Percentiles rank a stretch among this genome's conserved stretches.
Conservation (phyloP, 64 coral and sea anemone species). For the Trachythela sp. region DNA sequence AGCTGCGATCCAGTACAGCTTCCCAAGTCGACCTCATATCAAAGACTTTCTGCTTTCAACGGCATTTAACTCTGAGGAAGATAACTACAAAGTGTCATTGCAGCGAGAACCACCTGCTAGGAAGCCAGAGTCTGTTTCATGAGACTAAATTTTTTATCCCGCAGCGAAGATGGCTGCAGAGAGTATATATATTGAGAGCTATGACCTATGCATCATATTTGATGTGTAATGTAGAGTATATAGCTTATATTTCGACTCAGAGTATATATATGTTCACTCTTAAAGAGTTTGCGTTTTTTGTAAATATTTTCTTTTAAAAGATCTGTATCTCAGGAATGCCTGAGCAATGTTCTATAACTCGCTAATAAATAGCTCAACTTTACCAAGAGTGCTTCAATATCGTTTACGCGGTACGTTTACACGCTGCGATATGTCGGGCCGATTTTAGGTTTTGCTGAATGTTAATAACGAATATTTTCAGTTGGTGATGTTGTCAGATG, state of each 20-base stretch:
- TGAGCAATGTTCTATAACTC: background rate
- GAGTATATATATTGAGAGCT: background rate
- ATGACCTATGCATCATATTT: background rate
- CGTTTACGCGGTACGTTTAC: too few species aligned
- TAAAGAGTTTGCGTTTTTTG: background rate
- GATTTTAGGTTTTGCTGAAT: too few species aligned
- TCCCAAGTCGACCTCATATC: background rate
- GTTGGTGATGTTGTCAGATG: too few species aligned
- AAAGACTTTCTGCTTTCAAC: slow-evolving; percentile 6
- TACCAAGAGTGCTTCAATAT: too few species aligned
- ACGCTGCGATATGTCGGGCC: too few species aligned
- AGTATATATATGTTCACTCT: background rate
- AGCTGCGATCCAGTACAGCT: slow-evolving; percentile 12
- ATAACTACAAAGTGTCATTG: slow-evolving; percentile 2
- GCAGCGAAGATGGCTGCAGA: background rate
- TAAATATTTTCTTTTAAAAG: background rate
- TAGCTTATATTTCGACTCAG: background rate
- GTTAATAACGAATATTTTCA: too few species aligned
- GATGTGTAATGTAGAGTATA: background rate
- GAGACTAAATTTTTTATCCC: background rate
- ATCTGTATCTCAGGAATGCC: background rate
- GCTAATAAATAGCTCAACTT: background rate
- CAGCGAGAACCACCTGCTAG: background rate
- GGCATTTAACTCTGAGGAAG: background rate
- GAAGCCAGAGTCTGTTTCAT: background rate